These are phyloP conservation scores for Monarcha castaneiventris DNA, from an alignment of 2,113 vertebrate genomes.

Conservation along the genomic window DNA sequence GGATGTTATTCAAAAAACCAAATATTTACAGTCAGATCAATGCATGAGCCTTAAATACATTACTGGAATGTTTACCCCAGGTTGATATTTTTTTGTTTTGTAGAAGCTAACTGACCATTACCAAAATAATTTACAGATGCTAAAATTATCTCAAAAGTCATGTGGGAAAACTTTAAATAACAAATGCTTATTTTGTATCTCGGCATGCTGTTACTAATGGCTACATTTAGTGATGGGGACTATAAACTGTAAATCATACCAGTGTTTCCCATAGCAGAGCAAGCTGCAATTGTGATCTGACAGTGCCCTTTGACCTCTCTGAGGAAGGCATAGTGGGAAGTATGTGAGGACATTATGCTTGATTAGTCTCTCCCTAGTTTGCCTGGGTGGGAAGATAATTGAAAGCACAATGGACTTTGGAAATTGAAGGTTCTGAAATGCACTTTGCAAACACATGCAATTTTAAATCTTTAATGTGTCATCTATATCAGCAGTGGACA, in stretches of 20 bases:
- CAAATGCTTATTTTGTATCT: slow-evolving; percentile 19
- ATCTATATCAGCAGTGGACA: slow-evolving; percentile 39
- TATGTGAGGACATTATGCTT: slow-evolving; percentile 56
- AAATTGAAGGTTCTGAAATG: slow-evolving; percentile 43
- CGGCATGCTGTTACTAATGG: slow-evolving; percentile 35
- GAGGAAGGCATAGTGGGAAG: slow-evolving; percentile 32
- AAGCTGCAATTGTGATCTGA: background rate
- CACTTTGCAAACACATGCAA: slow-evolving; percentile 38
- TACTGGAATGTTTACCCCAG: background rate
- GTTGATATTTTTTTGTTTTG: background rate
- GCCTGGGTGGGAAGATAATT: slow-evolving; percentile 62
- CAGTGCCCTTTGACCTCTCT: background rate
- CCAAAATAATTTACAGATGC: background rate
- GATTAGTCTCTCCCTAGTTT: slow-evolving; percentile 58
- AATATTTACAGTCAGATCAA: slow-evolving; percentile 9
- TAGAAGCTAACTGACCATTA: background rate
- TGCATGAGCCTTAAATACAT: background rate
- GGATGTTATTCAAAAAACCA: background rate
- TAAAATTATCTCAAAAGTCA: background rate
- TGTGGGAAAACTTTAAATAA: slow-evolving; percentile 5
- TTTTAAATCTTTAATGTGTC: slow-evolving; percentile 60
- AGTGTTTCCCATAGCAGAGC: slow-evolving; percentile 40
- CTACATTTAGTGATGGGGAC: slow-evolving; percentile 29
- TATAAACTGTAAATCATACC: slow-evolving; percentile 57
- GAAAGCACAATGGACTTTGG: slow-evolving; percentile 57